Evolutionary conservation across 64 coral and sea anemone genomes (phyloP), one percentile per base, ranked within the genome.

Genomic region (Stichodactyla mertensii): DNA sequence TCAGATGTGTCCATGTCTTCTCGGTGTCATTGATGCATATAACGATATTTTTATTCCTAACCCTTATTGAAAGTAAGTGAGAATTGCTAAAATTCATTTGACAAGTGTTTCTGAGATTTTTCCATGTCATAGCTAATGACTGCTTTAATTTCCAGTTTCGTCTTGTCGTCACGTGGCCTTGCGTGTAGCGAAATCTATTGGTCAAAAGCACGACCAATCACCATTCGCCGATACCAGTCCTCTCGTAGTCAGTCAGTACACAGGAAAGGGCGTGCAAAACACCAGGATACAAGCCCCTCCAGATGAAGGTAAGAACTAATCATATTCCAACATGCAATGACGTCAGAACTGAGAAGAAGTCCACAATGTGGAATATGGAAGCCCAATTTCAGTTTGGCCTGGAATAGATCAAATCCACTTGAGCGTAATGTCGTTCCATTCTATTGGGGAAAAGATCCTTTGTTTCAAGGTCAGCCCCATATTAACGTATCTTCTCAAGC

Each of bases 171-270:
- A 74, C 8, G 69, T 74, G n/a, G 27, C 69, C 24, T 27, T 23
- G 24, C 69, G 62, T 0, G 0, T 18, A 4, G 19, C 62, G 7
- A 66, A 66, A n/a, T 45, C 36, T 4, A 22, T 66, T 66, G 18
- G 69, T 74, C 69, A 74, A 31, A 74, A 74, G 4, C 69, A 74
- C 12, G 69, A 74, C 69, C 69, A 74, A 74, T 74, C 69, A 74
- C 27, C 24, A 23, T 81, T 81, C 20, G 2, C 55, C 7, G 78
- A 81, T 81, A 81, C 78, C 45, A 81, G 78, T 81, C 78, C 78
- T 19, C 51, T 81, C 2, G 19, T 55, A 3, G 52, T 81, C 36
- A 81, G 78, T 53, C 78, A 81, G 6, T 81, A 81, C 18, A 55
- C 78, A 8, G 78, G 78, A 81, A 81, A 81, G 54, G 78, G 78